phyloP scores from a whole-genome alignment of 2,113 vertebrate species.

The Microtus pennsylvanicus region DNA sequence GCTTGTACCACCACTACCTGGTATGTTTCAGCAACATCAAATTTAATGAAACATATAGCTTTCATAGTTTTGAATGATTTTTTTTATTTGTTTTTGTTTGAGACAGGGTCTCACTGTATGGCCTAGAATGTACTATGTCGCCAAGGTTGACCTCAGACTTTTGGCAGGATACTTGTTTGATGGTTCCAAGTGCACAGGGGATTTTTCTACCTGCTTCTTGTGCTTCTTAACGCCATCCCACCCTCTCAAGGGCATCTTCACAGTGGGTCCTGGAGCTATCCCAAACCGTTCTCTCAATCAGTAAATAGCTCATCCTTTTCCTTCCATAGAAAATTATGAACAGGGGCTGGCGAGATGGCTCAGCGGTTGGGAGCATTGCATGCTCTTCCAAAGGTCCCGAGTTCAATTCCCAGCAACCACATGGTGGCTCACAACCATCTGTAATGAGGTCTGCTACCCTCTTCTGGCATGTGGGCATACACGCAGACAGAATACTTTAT shows the following conservation, averaged over 20 bases:
- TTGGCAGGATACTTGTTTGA: not conserved
- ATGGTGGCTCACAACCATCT: no score
- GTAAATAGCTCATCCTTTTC: not conserved
- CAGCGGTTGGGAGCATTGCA: no score
- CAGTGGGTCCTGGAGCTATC: not conserved
- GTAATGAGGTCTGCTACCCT: no score
- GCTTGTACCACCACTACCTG: not conserved
- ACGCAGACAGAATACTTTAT: no score
- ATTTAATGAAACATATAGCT: not conserved
- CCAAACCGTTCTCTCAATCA: not conserved
- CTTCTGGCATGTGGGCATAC: no score
- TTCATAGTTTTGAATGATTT: not conserved
- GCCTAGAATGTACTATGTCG: not conserved
- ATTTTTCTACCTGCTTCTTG: not conserved
- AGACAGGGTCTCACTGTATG: not conserved
- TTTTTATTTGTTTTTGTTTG: not conserved
- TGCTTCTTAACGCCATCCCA: not conserved
- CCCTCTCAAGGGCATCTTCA: not conserved
- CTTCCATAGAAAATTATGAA: conserved; percentile 9
- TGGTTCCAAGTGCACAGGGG: not conserved
- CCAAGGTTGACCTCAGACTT: not conserved
- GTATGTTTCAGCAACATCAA: not conserved
- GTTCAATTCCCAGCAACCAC: no score
- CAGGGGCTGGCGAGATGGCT: not conserved
- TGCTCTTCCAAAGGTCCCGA: no score